Conservation (phyloP, 2,797 vertebrate genomes). For the Malacoctenus gilli region DNA sequence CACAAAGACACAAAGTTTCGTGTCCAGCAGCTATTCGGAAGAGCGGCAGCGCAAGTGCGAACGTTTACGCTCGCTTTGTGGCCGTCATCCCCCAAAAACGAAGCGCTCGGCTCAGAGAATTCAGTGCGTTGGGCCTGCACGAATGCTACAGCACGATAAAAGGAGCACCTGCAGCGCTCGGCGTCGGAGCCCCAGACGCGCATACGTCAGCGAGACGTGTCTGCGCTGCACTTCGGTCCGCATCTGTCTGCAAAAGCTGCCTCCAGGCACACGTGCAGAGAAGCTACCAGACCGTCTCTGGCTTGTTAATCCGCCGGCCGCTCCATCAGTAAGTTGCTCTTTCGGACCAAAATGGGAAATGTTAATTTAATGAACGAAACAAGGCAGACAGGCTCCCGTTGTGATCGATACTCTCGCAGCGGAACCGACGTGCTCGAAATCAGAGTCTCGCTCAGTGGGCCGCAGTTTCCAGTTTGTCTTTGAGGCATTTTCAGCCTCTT, state of each 20-base stretch:
- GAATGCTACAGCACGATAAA: constrained; percentile 3
- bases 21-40: too few species aligned
- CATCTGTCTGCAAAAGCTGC: constrained; percentile 4
- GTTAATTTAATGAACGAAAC: too few species aligned
- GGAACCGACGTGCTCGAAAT: too few species aligned
- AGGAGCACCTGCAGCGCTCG: constrained; percentile 3
- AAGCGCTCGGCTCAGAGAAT: too few species aligned
- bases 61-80: too few species aligned
- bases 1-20: too few species aligned
- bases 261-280: constrained; percentile 9
- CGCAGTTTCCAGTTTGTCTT: too few species aligned
- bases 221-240: constrained; percentile 6
- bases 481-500: too few species aligned
- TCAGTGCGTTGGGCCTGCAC: constrained; percentile 2
- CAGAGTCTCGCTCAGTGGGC: too few species aligned
- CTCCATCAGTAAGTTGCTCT: not conserved
- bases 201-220: constrained; percentile 16
- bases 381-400: not conserved
- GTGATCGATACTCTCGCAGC: not conserved
- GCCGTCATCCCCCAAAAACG: too few species aligned
- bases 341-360: not conserved
- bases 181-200: not conserved
- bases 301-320: constrained; percentile 6
- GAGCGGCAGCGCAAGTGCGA: too few species aligned
- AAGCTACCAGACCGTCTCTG: constrained; percentile 4